Base-by-base conservation (phyloP, 2,113 vertebrate genomes). In the Strix uralensis region DNA sequence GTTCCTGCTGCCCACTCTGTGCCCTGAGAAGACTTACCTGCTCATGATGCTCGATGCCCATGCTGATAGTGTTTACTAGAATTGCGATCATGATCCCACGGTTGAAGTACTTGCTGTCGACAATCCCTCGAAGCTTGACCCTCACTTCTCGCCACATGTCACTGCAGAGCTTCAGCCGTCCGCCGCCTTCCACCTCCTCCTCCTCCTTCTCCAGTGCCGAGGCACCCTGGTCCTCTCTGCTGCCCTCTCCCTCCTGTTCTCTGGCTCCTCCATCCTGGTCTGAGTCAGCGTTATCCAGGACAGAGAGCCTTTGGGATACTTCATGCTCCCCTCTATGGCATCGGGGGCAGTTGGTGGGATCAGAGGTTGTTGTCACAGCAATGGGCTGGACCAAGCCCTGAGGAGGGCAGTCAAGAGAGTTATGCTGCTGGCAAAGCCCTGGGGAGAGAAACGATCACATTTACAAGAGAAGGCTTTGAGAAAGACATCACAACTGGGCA, bases 31-130 rank as follows among this genome's bases (percentile, higher is more conserved):
- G 29, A 70, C 47, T 96, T 96, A 99, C 99, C 99, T 99, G 99
- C 58, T 99, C 98, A 0, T 99, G 99, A 96, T 99, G 99, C 96
- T 99, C 99, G 2, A 99, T 99, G 91, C 99, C 99, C 99, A 99
- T 99, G 97, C 99, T 99, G 98, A 99, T 98, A 10, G 99, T 99
- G 96, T 99, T 99, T 96, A 99, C 99, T 11, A 99, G 98, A 94
- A 99, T 99, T 79, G 99, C 99, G 27, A 99, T 99, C 99, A 99
- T 99, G 97, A 99, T 99, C 79, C 99, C 99, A 34, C 99, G 97
- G 97, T 98, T 99, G 98, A 99, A 99, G 97, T 99, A 99, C 66
- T 99, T 99, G 98, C 99, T 99, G 97, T 99, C 99, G 96, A 99
- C 99, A 40, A 99, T 99, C 77, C 98, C 97, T 96, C 99, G 98